These are phyloP conservation scores for Acropternis orthonyx DNA, from an alignment of 2,797 vertebrate species.

Conservation along the genomic window DNA sequence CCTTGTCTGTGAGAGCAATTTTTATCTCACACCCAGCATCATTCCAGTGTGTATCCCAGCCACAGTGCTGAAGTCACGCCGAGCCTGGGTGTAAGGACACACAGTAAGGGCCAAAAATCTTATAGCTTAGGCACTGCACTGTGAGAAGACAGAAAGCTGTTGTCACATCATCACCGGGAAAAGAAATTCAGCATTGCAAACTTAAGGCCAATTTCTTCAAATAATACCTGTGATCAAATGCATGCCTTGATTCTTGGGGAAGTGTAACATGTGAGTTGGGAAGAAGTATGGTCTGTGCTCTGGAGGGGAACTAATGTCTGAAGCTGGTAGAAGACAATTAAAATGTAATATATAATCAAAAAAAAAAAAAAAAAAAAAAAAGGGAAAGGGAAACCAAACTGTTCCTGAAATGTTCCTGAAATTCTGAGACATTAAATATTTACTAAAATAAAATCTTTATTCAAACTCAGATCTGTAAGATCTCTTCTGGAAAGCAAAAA, in stretches of 20 bases:
- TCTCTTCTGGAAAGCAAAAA: neutral
- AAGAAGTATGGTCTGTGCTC: neutral
- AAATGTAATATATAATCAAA: neutral
- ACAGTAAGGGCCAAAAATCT: neutral
- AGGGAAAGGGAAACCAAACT: neutral
- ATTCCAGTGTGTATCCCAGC: fast-evolving
- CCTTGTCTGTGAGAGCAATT: neutral
- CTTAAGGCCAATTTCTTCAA: neutral
- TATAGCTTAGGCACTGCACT: neutral
- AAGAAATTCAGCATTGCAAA: neutral
- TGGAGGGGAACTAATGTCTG: neutral
- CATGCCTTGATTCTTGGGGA: neutral
- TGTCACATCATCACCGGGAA: neutral
- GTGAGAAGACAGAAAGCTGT: neutral
- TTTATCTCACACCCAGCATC: neutral
- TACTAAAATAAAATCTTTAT: neutral
- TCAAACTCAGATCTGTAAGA: neutral
- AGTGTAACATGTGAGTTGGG: neutral
- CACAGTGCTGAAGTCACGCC: neutral
- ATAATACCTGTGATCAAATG: neutral
- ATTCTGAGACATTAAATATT: neutral
- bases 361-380: neutral
- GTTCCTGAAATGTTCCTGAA: neutral
- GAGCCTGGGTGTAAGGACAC: neutral
- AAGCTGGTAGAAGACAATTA: neutral